Evolutionary conservation across 1,140 invertebrate genomes (phyloP), one percentile per base, ranked within the genome.

Genomic region (Gryllus bimaculatus): DNA sequence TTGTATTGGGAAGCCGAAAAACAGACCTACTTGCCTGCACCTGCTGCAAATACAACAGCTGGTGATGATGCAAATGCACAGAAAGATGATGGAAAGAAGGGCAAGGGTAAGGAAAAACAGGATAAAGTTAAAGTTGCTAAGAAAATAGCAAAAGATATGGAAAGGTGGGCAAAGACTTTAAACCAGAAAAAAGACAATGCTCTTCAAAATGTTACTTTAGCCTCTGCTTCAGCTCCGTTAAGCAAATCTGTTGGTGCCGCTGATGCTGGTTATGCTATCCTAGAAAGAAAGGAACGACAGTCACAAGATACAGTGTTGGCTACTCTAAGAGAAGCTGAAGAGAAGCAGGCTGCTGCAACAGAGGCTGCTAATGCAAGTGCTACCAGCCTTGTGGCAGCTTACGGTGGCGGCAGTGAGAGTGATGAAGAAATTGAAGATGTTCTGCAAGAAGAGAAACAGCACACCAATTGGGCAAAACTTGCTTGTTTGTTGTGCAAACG

Each of bases 61-160:
- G 76, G 48, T 13, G 76, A 77, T 13, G 76, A 77, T 54, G 6
- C 47, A 81, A 73, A 74, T 80, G 76, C n/a, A 78, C 79, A 13
- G 8, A 78, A 90, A 81, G 77, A 82, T 81, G 82, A 84, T 18
- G 80, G 76, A 13, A 81, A 82, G 75, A 81, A 81, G 79, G 77
- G 48, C 8, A 82, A 81, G 79, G 81, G 84, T 74, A 84, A 85
- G 79, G 81, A 83, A 78, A 82, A 94, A 82, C 92, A 94, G 78
- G 95, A 97, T 82, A 97, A 99, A 88, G 95, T 96, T 0, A 98
- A 98, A 87, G 96, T 98, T 18, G 98, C 98, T 1, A 98, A 98
- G 84, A 98, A 98, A 86, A 98, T 99, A 83, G 97, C 96, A 0
- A 98, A 98, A 87, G 90, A 97, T 83, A 97, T 97, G 95, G 94